Conservation (phyloP, 92 coral and sea anemone genomes). For the Epizoanthus fatuus region DNA sequence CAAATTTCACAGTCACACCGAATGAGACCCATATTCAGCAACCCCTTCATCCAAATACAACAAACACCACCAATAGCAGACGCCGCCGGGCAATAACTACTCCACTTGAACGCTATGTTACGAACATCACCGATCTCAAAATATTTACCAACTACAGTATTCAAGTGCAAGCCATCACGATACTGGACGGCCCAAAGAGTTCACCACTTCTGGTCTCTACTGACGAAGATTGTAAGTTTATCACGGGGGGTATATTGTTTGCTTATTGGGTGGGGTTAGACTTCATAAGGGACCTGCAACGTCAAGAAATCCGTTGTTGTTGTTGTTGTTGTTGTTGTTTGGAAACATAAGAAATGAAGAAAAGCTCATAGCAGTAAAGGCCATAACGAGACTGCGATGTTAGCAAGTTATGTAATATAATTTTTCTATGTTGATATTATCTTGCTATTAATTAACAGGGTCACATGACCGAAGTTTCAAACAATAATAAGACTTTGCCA, state of each 20-base stretch:
- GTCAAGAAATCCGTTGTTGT: too few species aligned
- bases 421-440: too few species aligned
- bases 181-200: slow-evolving; percentile 58
- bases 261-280: too few species aligned
- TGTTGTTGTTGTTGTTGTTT: too few species aligned
- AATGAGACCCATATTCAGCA: slow-evolving; percentile 19
- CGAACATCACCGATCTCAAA: slow-evolving; percentile 59
- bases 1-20: slow-evolving; percentile 27
- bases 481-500: too few species aligned
- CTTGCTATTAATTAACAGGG: too few species aligned
- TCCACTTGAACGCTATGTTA: slow-evolving; percentile 33
- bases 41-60: background rate
- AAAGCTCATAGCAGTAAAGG: too few species aligned
- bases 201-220: slow-evolving; percentile 58
- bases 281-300: too few species aligned
- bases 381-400: too few species aligned
- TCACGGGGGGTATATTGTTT: background rate
- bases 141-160: slow-evolving; percentile 75
- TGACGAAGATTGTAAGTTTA: slow-evolving; percentile 75
- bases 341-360: too few species aligned
- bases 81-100: slow-evolving; percentile 10
- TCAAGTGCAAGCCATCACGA: slow-evolving; percentile 61
- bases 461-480: too few species aligned
- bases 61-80: slow-evolving; percentile 9
- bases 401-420: too few species aligned